Conservation (phyloP, 1,140 invertebrate genomes). For the Solenopsis fugax region DNA sequence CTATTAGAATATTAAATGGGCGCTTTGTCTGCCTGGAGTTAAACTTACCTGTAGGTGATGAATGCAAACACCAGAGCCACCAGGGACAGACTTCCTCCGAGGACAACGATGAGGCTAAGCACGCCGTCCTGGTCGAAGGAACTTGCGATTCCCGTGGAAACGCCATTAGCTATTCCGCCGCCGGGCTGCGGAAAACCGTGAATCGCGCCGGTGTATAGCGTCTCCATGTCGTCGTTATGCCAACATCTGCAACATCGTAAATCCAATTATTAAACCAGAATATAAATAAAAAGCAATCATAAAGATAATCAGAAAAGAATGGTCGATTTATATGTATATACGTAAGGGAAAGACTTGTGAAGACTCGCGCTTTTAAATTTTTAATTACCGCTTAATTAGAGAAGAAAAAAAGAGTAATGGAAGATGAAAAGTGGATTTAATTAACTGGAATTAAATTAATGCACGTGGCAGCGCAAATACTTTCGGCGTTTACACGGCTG, state of each 20-base stretch:
- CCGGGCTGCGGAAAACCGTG: slow-evolving; percentile 84
- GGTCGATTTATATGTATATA: not conserved
- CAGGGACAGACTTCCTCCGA: slow-evolving; percentile 90
- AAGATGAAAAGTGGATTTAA: slow-evolving; percentile 18
- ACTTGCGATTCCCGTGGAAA: slow-evolving; percentile 82
- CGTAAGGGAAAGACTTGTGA: not conserved
- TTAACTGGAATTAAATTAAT: slow-evolving; percentile 45
- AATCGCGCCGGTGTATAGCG: slow-evolving; percentile 84
- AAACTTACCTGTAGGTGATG: slow-evolving; percentile 90
- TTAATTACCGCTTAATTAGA: slow-evolving; percentile 46
- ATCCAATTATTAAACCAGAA: slow-evolving; percentile 10
- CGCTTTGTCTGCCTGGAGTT: not conserved
- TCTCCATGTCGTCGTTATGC: slow-evolving; percentile 83
- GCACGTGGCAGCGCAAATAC: slow-evolving; percentile 66
- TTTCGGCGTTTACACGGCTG: slow-evolving; percentile 65
- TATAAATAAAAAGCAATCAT: not conserved
- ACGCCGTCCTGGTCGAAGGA: slow-evolving; percentile 87
- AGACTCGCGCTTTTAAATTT: not conserved
- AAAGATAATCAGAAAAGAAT: not conserved
- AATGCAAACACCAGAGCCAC: slow-evolving; percentile 91
- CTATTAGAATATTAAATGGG: not conserved
- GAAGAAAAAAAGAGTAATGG: not conserved
- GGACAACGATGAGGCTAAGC: slow-evolving; percentile 89
- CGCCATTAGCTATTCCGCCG: slow-evolving; percentile 78
- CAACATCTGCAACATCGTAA: slow-evolving; percentile 61